A percentile compares a stretch with the other conserved stretches of the same genome.
Conservation (phyloP, 2,888 invertebrate species). For the Lasioglossum lativentre region DNA sequence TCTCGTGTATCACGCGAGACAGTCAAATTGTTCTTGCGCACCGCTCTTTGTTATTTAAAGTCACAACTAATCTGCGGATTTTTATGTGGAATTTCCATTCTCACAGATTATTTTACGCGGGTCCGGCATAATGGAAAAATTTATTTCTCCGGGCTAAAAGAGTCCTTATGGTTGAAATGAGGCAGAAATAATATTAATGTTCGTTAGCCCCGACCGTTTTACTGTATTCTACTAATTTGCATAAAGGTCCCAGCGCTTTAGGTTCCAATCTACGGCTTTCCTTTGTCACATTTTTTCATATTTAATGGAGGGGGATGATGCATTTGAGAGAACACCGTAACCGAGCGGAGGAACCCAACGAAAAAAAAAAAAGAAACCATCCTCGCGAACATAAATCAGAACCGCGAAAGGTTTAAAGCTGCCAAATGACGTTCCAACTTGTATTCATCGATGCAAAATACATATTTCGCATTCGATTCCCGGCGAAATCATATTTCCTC, state of each 20-base stretch:
- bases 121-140: background rate
- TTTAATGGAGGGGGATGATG: background rate
- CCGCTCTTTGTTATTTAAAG: background rate
- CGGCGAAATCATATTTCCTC: background rate
- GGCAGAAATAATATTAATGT: background rate
- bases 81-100: background rate
- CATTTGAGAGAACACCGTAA: background rate
- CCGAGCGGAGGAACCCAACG: background rate
- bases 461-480: slow-evolving; percentile 1
- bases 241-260: background rate
- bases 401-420: background rate
- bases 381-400: background rate
- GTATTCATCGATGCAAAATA: slow-evolving; percentile 6
- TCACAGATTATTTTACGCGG: background rate
- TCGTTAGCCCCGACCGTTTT: background rate
- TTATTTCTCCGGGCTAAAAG: background rate
- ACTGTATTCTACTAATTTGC: background rate
- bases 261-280: background rate
- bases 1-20: background rate
- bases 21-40: background rate
- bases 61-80: background rate
- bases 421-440: slow-evolving; percentile 10
- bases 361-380: background rate
- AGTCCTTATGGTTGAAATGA: background rate
- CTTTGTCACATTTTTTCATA: background rate